These are phyloP conservation scores for Berghia stephanieae DNA, from an alignment of 1,140 invertebrate genomes.

Conservation along the genomic window DNA sequence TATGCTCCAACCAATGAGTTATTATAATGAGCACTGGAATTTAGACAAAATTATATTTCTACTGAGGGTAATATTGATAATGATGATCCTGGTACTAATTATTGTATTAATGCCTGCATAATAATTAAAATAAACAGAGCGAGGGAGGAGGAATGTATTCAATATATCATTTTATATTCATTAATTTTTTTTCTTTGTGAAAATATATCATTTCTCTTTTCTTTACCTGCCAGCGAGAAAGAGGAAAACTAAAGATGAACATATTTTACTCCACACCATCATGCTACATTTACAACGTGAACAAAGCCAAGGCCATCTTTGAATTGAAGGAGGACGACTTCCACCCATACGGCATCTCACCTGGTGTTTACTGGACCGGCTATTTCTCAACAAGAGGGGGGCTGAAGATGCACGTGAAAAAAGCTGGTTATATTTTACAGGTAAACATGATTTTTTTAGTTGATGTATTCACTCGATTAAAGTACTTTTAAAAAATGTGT, in stretches of 20 bases:
- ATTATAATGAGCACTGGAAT: too few relatives aligned
- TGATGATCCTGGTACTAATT: too few relatives aligned
- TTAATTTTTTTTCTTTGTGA: background rate
- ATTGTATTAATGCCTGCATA: too few relatives aligned
- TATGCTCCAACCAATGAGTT: too few relatives aligned
- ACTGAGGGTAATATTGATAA: too few relatives aligned
- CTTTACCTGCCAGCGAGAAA: background rate
- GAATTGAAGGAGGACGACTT: conserved; percentile 82
- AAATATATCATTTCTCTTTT: background rate
- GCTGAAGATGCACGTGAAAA: conserved; percentile 78
- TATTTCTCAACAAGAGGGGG: conserved; percentile 90
- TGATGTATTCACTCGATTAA: background rate
- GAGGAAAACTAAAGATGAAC: conserved; percentile 70
- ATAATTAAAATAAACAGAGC: too few relatives aligned
- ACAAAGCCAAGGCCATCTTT: conserved; percentile 74
- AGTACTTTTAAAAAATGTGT: background rate
- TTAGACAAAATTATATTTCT: too few relatives aligned
- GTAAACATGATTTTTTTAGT: conserved; percentile 39
- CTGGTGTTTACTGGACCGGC: conserved; percentile 89
- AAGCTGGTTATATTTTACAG: conserved; percentile 78
- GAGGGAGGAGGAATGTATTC: too few relatives aligned
- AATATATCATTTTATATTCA: too few relatives aligned
- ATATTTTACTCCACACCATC: conserved; percentile 92
- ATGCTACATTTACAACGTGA: conserved; percentile 86
- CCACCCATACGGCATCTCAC: conserved; percentile 87